Percentiles rank a stretch among this genome's conserved stretches.
Conservation (phyloP, 37 sponge, comb jelly and placozoan genomes). For the Eunapius fragilis region DNA sequence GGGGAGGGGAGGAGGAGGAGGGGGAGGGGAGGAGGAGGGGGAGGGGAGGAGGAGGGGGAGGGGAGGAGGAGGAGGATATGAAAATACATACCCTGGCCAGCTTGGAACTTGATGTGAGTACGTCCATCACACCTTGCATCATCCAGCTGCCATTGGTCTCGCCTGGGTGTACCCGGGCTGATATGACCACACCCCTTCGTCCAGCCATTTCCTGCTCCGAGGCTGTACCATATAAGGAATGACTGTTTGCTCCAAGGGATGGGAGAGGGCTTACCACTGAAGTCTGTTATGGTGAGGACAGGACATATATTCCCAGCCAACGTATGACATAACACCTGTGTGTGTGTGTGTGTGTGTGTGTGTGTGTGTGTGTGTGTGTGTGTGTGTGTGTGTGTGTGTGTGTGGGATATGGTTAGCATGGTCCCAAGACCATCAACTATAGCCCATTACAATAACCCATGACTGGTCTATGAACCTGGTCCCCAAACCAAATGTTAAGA, state of each 20-base stretch:
- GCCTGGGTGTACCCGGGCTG: constrained; percentile 83
- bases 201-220: constrained; percentile 3
- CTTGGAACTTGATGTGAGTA: constrained; percentile 34
- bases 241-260: neutral
- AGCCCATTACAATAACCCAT: too few relatives aligned
- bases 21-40: too few relatives aligned
- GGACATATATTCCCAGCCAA: constrained; percentile 81
- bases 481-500: too few relatives aligned
- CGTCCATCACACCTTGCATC: constrained; percentile 67
- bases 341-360: neutral
- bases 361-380: neutral
- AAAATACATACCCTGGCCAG: constrained; percentile 69
- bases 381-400: neutral
- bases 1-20: too few relatives aligned
- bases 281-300: constrained; percentile 84
- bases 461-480: too few relatives aligned
- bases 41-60: neutral
- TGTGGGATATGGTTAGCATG: too few relatives aligned
- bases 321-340: constrained; percentile 69
- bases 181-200: constrained; percentile 55
- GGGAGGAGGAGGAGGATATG: too few relatives aligned
- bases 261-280: constrained; percentile 1
- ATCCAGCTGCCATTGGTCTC: constrained; percentile 88
- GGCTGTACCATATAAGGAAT: neutral
- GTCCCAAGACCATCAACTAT: too few relatives aligned